Percentiles rank a stretch among this genome's conserved stretches.
Evolutionary conservation across 2,888 invertebrate species (phyloP).

Genomic region (Rhorus exstirpatorius): DNA sequence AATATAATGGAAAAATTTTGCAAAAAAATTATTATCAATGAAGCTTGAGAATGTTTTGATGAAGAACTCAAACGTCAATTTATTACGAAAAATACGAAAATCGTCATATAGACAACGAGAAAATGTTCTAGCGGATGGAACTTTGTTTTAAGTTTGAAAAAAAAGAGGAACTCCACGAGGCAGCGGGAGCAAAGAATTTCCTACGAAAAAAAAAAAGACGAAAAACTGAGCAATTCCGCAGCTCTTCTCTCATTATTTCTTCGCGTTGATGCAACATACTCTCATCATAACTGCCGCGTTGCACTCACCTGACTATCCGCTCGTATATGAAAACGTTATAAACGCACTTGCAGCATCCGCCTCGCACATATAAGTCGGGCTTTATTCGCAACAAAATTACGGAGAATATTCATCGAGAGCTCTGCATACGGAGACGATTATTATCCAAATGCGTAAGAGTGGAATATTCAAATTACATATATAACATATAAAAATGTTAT

Average conservation of each 20-base stretch:
- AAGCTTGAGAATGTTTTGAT: too few relatives aligned
- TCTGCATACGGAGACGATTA: conserved; percentile 59
- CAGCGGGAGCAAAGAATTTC: too few relatives aligned
- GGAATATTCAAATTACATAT: conserved; percentile 33
- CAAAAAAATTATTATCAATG: too few relatives aligned
- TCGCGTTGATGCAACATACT: too few relatives aligned
- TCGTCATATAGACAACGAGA: too few relatives aligned
- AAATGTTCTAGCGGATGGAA: too few relatives aligned
- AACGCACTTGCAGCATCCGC: conserved; percentile 33
- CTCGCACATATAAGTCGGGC: conserved; percentile 7
- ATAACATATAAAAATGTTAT: neutral
- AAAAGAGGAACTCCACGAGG: too few relatives aligned
- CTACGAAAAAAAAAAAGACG: neutral
- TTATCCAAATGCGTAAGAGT: conserved; percentile 49
- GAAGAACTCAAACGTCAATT: too few relatives aligned
- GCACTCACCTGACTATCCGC: conserved; percentile 28
- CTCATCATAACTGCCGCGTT: conserved; percentile 31
- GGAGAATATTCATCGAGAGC: conserved; percentile 60
- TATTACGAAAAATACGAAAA: too few relatives aligned
- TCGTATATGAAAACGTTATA: conserved; percentile 38
- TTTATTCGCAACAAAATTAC: conserved; percentile 50
- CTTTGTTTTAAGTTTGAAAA: too few relatives aligned
- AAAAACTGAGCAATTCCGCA: neutral
- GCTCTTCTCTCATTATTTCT: too few relatives aligned
- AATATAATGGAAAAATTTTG: too few relatives aligned